Conservation (phyloP, 2,888 invertebrate genomes). For the Amiota communis region DNA sequence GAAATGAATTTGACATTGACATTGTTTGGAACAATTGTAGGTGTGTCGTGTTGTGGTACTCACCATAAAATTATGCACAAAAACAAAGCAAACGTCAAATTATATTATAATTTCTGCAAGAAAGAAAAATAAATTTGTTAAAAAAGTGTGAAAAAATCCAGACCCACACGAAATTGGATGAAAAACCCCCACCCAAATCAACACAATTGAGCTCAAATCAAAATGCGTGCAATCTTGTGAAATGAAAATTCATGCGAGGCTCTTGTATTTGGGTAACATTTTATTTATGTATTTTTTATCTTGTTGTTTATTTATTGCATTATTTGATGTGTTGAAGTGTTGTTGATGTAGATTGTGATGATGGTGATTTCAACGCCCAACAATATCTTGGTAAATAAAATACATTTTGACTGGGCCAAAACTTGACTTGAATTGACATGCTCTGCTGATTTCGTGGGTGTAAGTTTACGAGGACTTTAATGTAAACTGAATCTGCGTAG, state of each 20-base stretch:
- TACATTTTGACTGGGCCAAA: background rate
- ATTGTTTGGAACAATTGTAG: no score
- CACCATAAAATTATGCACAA: constrained; percentile 12
- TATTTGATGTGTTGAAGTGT: constrained; percentile 6
- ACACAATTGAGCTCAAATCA: background rate
- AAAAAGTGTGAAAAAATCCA: constrained; percentile 20
- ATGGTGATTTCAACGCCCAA: constrained; percentile 22
- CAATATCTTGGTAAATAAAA: background rate
- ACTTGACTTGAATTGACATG: constrained; percentile 13
- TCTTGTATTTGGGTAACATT: background rate
- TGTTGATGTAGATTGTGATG: no score
- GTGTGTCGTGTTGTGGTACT: background rate
- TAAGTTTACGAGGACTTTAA: constrained; percentile 42
- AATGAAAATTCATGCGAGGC: background rate
- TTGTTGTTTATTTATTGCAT: constrained; percentile 18
- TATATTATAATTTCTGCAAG: constrained; percentile 22
- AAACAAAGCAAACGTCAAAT: constrained; percentile 29
- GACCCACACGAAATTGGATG: background rate
- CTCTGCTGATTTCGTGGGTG: constrained; percentile 37
- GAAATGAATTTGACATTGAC: no score
- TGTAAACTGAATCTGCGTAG: background rate
- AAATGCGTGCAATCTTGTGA: constrained; percentile 21
- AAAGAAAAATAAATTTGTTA: background rate
- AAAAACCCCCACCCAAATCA: no score
- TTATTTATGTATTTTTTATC: constrained; percentile 10